Base-by-base conservation (phyloP, 2,888 invertebrate genomes). In the Ceriagrion tenellum region DNA sequence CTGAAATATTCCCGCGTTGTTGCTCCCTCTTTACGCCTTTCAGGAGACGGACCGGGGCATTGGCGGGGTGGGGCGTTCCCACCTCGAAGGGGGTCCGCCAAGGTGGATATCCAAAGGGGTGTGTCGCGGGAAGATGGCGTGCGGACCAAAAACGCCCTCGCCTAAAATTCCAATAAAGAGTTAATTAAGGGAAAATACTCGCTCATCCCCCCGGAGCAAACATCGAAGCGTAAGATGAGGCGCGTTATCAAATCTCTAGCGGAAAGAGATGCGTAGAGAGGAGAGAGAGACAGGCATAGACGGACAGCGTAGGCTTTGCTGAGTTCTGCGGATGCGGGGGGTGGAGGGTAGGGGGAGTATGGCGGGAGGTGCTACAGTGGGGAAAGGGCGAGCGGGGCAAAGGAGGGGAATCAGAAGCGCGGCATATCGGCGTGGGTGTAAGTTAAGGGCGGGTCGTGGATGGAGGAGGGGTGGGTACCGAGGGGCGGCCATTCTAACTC, bases 101-200 rank as follows among this genome's bases (percentile, higher is more conserved):
- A 35, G 16, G 90, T 59, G 90, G 35, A 35, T n/a, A 23, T 18
- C 8, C 47, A 35, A 93, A 47, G 47, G 47, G 81, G 35, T 81
- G 12, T 35, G 26, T 0, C 35, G 81, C 20, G 59, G 47, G 47
- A 47, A 8, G 47, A 8, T 47, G 47, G 59, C 20, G 59, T 18
- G 26, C 69, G 69, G 69, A 8, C 69, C 69, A 26, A 3, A 69
- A 69, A 69, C 69, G 18, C 81, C 81, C 81, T 81, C 81, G 81
- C 81, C 30, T 69, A 93, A 93, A 69, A 93, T 93, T 93, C 69
- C 93, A 93, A 93, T 93, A 63, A 93, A 74, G 93, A 93, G 69
- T 93, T 93, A 93, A 93, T 93, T 69, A 93, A 93, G 93, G 90
- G 74, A 47, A 93, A 63, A 93, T 93, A 69, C 89, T 55, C 81